phyloP scores from a whole-genome alignment of 2,797 vertebrate genomes.

The Melanotaenia maccullochi region DNA sequence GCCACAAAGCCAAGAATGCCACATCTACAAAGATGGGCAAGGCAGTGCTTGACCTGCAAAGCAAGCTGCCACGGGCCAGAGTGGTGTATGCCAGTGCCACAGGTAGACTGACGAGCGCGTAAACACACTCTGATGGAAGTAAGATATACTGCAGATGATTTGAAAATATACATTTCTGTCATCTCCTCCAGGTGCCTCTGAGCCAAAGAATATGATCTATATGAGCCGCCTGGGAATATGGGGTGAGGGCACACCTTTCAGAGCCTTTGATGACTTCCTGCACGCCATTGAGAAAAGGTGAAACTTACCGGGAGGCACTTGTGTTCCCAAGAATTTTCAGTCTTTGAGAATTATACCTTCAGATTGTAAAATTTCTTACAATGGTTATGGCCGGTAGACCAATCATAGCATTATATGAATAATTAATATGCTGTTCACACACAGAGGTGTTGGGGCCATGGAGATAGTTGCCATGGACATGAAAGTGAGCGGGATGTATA shows the following conservation, averaged over 20 bases:
- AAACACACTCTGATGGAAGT: not conserved
- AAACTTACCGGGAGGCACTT: not conserved
- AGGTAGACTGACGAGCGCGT: conserved; percentile 77
- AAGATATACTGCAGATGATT: not conserved
- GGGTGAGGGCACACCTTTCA: conserved; percentile 97
- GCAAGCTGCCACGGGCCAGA: conserved; percentile 92
- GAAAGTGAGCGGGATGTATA: conserved; percentile 99
- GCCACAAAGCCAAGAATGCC: conserved; percentile 99
- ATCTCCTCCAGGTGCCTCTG: conserved; percentile 90
- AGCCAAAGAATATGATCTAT: conserved; percentile 99
- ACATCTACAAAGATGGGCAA: conserved; percentile 99
- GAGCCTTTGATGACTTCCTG: conserved; percentile 94
- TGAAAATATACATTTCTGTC: not conserved
- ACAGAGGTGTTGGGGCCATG: conserved; percentile 97
- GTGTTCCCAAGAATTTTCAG: not conserved
- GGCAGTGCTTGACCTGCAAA: conserved; percentile 97
- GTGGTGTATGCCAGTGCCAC: conserved; percentile 99
- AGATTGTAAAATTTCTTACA: conserved; percentile 2
- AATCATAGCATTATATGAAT: conserved; percentile 32
- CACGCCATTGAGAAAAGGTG: conserved; percentile 96
- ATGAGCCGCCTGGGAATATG: conserved; percentile 99
- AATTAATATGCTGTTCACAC: conserved; percentile 30
- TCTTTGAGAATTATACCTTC: conserved; percentile 6
- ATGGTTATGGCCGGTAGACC: conserved; percentile 11
- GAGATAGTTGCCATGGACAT: conserved; percentile 99